These are phyloP conservation scores for Acrocephalus kingi DNA, from an alignment of 2,113 vertebrate species.

Conservation along the genomic window DNA sequence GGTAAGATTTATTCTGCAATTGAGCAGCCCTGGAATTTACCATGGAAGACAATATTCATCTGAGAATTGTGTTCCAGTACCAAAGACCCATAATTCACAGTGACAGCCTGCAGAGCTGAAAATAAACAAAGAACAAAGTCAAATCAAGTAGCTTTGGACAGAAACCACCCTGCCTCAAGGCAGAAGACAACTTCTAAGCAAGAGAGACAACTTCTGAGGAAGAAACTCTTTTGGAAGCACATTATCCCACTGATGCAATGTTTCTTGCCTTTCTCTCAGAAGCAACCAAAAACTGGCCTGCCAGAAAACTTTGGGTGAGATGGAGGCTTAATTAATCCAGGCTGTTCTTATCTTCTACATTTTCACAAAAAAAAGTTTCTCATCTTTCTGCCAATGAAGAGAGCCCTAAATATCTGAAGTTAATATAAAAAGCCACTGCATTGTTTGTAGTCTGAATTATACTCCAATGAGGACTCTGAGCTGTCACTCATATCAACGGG, in stretches of 20 bases:
- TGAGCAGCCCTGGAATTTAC: background rate
- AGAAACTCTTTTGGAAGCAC: conserved; percentile 23
- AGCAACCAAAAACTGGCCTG: background rate
- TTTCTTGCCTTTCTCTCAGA: conserved; percentile 8
- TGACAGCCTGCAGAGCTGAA: conserved; percentile 43
- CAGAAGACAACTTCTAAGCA: conserved; percentile 45
- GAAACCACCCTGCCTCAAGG: conserved; percentile 40
- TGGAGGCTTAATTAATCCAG: conserved; percentile 25
- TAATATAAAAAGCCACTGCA: background rate
- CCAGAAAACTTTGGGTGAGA: background rate
- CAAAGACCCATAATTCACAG: conserved; percentile 34
- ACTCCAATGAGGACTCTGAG: background rate
- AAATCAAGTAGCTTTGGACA: conserved; percentile 45
- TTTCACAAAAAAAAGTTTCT: background rate
- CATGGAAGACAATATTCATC: conserved; percentile 17
- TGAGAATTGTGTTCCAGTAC: background rate
- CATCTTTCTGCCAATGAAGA: background rate
- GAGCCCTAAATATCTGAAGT: background rate
- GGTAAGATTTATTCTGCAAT: conserved; percentile 10
- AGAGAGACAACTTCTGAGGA: conserved; percentile 18
- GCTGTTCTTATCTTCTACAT: conserved; percentile 7
- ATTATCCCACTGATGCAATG: conserved; percentile 1
- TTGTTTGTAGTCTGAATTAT: conserved; percentile 25
- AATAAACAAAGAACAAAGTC: conserved; percentile 60
- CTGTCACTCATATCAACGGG: background rate